Conservation (phyloP, 2,888 invertebrate genomes). For the Lepeophtheirus nordmannii region DNA sequence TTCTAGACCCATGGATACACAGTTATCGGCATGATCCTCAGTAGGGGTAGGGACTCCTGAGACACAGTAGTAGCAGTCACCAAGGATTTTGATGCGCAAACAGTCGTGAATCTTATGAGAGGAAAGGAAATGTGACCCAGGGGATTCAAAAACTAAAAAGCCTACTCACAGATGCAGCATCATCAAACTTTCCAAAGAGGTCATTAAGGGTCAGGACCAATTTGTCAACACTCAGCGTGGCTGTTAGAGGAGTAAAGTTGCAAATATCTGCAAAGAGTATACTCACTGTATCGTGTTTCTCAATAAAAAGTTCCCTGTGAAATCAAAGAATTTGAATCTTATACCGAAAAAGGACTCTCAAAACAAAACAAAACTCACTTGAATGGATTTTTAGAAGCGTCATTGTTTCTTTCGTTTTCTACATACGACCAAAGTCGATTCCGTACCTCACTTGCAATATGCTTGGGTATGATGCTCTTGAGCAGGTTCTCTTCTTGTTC, state of each 20-base stretch:
- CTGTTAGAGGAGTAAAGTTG: slow-evolving; percentile 75
- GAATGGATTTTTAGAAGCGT: slow-evolving; percentile 24
- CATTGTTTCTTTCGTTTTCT: slow-evolving; percentile 13
- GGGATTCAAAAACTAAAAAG: background rate
- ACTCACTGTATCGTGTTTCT: slow-evolving; percentile 71
- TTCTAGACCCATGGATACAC: slow-evolving; percentile 72
- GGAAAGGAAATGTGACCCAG: slow-evolving; percentile 1
- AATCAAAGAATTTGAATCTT: slow-evolving; percentile 29
- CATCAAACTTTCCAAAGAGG: slow-evolving; percentile 77
- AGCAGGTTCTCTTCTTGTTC: slow-evolving; percentile 75
- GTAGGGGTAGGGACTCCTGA: slow-evolving; percentile 66
- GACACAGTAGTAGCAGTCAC: slow-evolving; percentile 86
- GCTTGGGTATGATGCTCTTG: slow-evolving; percentile 67
- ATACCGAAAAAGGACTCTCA: background rate
- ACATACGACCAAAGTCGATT: slow-evolving; percentile 41
- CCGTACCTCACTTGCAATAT: slow-evolving; percentile 51
- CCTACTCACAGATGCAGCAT: slow-evolving; percentile 57
- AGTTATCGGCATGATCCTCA: slow-evolving; percentile 68
- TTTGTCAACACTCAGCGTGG: slow-evolving; percentile 58
- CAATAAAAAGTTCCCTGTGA: slow-evolving; percentile 67
- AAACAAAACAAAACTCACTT: slow-evolving; percentile 23
- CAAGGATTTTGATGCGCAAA: slow-evolving; percentile 73
- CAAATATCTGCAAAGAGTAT: slow-evolving; percentile 85
- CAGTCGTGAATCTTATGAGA: slow-evolving; percentile 35
- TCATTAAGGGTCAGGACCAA: slow-evolving; percentile 76